Evolutionary conservation across 1,140 invertebrate species (phyloP), one percentile per base, ranked within the genome.

Genomic region (Episyrphus balteatus): DNA sequence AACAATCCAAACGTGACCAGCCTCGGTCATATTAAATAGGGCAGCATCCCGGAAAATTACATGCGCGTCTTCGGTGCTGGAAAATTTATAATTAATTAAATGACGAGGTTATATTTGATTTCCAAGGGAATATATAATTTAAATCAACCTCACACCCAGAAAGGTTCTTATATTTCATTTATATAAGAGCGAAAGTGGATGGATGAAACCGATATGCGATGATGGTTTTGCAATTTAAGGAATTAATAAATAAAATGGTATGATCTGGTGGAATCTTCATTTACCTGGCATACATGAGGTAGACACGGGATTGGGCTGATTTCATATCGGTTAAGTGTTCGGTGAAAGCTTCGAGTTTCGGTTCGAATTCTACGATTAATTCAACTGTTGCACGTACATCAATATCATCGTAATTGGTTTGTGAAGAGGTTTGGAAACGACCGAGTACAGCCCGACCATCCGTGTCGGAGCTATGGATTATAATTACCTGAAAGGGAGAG

Each of bases 1-100:
- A 5, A 96, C 90, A 61, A 97, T 83, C 93, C 94, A 98, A n/a
- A 92, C 92, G 69, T 92, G 92, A 19, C 89, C 92, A 39, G 81
- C 77, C 10, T 82, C 83, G 0, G 91, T 93, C 84, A 97, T 89
- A 62, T 94, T 93, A 43, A 92, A 72, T 38, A 73, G 71, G 1
- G 81, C 78, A 3, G 92, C 92, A 73, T 96, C 88, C 46, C 81
- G 72, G 70, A 95, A 96, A 63, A 98, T 92, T 37, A 86, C 79
- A 59, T 85, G 80, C 0, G 92, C 90, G 69, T 97, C 93, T 26
- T 80, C 82, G 62, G 86, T 86, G 54, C 92, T 97, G 63, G n/a
- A 42, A 68, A 59, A 13, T 41, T 31, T 12, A 6, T 17, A 46
- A 26, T 46, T 46, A 5, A 21, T 17, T 37, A 12, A 8, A 13